These are phyloP conservation scores for Halcyon smyrnensis DNA, from an alignment of 2,797 vertebrate genomes.

Conservation along the genomic window DNA sequence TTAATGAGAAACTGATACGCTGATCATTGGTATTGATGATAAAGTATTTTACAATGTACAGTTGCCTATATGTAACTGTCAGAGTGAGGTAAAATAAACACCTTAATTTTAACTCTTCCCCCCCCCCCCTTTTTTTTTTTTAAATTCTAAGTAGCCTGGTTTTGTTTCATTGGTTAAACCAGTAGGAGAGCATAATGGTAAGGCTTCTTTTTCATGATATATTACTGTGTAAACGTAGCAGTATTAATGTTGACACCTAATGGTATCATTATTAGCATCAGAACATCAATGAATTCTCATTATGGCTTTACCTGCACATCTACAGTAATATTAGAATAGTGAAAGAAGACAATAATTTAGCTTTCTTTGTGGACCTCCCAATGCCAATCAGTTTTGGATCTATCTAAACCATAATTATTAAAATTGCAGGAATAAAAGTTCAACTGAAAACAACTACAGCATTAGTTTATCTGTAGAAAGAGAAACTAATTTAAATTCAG, in stretches of 20 bases:
- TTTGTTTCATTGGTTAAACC: not conserved
- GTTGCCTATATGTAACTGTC: not conserved
- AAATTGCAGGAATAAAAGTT: not conserved
- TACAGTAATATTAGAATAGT: not conserved
- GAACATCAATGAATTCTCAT: not conserved
- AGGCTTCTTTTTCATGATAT: not conserved
- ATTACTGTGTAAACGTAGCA: not conserved
- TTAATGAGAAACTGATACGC: not conserved
- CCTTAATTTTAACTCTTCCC: not conserved
- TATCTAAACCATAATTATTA: not conserved
- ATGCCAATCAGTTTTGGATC: not conserved
- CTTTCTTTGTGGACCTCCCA: not conserved
- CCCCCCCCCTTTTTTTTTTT: not conserved
- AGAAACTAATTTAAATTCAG: not conserved
- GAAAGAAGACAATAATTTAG: not conserved
- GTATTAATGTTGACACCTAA: not conserved
- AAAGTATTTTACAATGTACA: not conserved
- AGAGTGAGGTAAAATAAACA: not conserved
- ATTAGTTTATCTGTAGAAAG: not conserved
- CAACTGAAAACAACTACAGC: not conserved
- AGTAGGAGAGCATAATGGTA: not conserved
- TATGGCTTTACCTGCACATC: not conserved
- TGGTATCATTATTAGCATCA: not conserved
- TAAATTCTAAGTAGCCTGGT: not conserved
- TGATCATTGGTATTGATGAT: not conserved